Evolutionary conservation across 92 coral and sea anemone genomes (phyloP), one percentile per base, ranked within the genome.

Genomic region (Porites divaricata): DNA sequence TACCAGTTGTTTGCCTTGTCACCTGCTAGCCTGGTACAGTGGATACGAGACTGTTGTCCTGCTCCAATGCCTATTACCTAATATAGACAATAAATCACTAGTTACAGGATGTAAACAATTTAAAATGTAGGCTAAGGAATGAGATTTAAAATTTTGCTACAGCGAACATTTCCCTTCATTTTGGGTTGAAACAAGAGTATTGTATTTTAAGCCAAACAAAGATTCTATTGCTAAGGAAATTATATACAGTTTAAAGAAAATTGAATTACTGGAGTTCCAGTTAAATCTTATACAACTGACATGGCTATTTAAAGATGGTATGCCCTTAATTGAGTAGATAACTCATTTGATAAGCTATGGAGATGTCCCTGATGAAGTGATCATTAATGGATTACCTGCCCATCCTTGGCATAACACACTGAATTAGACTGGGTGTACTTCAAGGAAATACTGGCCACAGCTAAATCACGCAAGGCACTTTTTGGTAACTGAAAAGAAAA

Each of bases 351-450:
- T 6, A 35, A 35, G 0, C 7, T 3, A 35, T 35, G 45, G 45
- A 35, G 45, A 35, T 35, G 4, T 35, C 45, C 45, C 45, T 4
- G 45, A 64, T 64, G 69, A 64, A 20, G 69, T 1, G 69, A 19
- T 12, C 17, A 26, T 6, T 26, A 77, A 77, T 17, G 13, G 1
- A 24, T 65, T 89, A 96, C 98, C 95, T 96, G 98, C 19, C 98
- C 98, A 85, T 96, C 93, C 87, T 72, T 94, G 50, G 98, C 98
- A 79, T 90, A 96, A 79, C 98, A 96, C 24, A 96, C 98, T 48
- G 98, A 96, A 90, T 96, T 96, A 45, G 98, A 96, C 85, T 96
- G 98, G 51, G 98, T 92, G 85, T 96, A 96, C 89, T 96, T 96
- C 88, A 96, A 79, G 9, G 98, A 98, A 49, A 96, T 91, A 41